Evolutionary conservation across 30 jellyfish, hydroid and myxozoan genomes (phyloP), one percentile per base, ranked within the genome.

Genomic region (Cassiopea andromeda): DNA sequence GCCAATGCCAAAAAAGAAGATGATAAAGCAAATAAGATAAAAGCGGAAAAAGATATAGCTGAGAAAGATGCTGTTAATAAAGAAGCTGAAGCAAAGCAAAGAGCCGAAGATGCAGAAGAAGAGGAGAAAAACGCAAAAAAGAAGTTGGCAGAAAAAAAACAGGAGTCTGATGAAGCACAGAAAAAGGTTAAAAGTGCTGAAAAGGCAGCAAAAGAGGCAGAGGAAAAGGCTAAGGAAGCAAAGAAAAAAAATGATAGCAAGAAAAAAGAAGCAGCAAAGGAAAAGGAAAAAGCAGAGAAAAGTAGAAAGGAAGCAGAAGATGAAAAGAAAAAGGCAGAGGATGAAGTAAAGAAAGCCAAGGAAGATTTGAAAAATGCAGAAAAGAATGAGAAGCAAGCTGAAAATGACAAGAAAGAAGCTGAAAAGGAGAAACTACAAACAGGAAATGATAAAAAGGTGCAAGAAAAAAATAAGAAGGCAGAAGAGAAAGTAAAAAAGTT

Each of bases 281-380:
- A 84, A 45, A 46, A 84, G 81, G 74, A 85, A 17, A 75, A 74
- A 75, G 87, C 47, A 16, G 93, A 73, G 58, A 87, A 75, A 61
- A 69, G 38, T 12, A 73, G 43, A 50, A 85, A 85, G 46, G 60
- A 54, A 59, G 87, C 68, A 1, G 93, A 54, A 9, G 87, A 74
- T 18, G 78, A 38, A 44, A 73, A 85, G 43, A 75, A 85, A 46
- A 75, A 85, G 17, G 81, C 70, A 3, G 87, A 73, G 45, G 87
- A 74, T 0, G 75, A 54, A 18, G 81, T 43, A 43, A 75, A 75
- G 60, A 67, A 67, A 61, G 81, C 68, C 16, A 79, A 48, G 58
- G 93, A 74, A 17, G 75, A 73, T 58, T 2, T 14, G 69, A 73
- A 72, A 71, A 75, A 61, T 14, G 69, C 64, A 60, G 80, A 57